Percentiles rank a stretch among this genome's conserved stretches.
These are phyloP conservation scores for Ctena decussata DNA, from an alignment of 2,888 invertebrate genomes.

Conservation along the genomic window DNA sequence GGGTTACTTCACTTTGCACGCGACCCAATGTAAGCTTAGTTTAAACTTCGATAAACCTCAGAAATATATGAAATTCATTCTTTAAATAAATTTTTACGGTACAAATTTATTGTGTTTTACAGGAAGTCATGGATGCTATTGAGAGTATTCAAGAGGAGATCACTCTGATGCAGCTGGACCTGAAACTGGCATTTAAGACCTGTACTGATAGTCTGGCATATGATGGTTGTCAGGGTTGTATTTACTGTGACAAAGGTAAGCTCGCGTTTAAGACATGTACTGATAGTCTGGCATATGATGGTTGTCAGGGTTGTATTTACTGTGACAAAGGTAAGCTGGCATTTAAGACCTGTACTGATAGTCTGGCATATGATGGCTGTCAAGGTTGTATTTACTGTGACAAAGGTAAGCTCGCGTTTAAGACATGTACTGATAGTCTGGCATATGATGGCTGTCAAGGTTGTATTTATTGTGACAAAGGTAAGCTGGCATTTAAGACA, in stretches of 20 bases:
- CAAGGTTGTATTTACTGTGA: neutral
- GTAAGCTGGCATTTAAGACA: neutral
- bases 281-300: neutral
- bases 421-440: neutral
- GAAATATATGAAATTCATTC: too few species aligned
- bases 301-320: neutral
- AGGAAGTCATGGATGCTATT: neutral
- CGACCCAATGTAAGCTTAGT: too few species aligned
- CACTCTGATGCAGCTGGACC: neutral
- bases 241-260: neutral
- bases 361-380: neutral
- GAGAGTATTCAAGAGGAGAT: constrained; percentile 6
- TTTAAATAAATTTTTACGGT: too few species aligned
- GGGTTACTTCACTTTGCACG: too few species aligned
- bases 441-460: neutral
- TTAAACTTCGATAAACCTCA: too few species aligned
- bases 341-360: neutral
- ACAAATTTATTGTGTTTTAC: neutral
- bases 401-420: neutral
- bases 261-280: neutral
- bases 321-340: constrained; percentile 1
- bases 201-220: neutral
- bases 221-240: neutral
- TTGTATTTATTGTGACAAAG: neutral
- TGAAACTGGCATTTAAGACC: neutral